These are phyloP conservation scores for Vulpes ferrilata DNA, from an alignment of 2,113 vertebrate species.

Conservation along the genomic window DNA sequence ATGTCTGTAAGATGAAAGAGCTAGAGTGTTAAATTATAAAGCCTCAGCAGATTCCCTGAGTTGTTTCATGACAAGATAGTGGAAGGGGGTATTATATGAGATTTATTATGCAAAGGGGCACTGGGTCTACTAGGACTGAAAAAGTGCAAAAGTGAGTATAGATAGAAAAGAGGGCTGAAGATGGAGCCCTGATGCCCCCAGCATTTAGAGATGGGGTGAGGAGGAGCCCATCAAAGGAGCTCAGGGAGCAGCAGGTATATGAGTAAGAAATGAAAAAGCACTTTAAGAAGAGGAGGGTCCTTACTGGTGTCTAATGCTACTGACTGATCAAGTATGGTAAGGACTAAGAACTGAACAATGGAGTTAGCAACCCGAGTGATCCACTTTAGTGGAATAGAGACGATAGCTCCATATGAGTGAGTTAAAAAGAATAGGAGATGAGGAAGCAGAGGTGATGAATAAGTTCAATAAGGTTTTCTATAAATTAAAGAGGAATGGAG, in stretches of 20 bases:
- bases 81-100: background rate
- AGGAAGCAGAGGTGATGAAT: background rate
- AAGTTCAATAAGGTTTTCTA: background rate
- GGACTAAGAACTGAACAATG: background rate
- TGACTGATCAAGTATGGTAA: background rate
- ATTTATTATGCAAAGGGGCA: background rate
- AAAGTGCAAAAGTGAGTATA: background rate
- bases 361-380: background rate
- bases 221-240: background rate
- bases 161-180: background rate
- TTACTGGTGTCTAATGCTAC: background rate
- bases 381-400: background rate
- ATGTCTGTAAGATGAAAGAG: background rate
- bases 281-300: background rate
- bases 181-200: background rate
- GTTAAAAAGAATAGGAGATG: background rate
- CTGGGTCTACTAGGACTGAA: background rate
- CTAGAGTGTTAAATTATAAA: background rate
- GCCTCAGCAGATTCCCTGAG: background rate
- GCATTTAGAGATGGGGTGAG: background rate
- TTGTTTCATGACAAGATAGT: background rate
- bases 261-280: background rate
- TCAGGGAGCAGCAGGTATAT: background rate
- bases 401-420: background rate
- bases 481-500: background rate